phyloP scores from a whole-genome alignment of 1,140 invertebrate genomes.

The Cydia fagiglandana region DNA sequence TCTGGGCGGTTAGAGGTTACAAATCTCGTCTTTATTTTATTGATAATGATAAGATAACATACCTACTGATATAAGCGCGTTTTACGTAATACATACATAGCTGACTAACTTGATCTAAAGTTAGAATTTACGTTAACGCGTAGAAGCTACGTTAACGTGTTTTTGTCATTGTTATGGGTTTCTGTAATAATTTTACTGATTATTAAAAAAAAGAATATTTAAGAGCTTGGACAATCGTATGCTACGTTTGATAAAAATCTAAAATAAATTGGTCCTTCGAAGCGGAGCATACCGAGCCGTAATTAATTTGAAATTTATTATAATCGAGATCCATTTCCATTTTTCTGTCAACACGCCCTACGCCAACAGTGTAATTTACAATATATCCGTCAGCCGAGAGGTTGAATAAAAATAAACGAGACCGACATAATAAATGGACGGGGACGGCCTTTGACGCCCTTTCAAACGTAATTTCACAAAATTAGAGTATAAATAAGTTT shows the following conservation, averaged over 20 bases:
- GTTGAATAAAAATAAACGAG: conserved; percentile 22
- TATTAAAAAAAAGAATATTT: no score
- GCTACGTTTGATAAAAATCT: not conserved
- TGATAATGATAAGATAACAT: no score
- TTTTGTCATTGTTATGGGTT: no score
- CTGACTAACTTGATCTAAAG: no score
- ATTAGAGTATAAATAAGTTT: not conserved
- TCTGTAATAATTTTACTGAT: no score
- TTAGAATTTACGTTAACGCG: no score
- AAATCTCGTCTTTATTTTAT: no score
- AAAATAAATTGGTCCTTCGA: not conserved
- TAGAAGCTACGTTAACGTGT: no score
- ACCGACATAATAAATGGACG: conserved; percentile 12
- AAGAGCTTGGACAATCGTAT: no score
- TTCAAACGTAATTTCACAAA: not conserved
- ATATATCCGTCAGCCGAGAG: conserved; percentile 29
- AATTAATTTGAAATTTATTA: not conserved
- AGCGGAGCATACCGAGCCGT: not conserved
- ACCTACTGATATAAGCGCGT: no score
- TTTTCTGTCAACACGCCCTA: conserved; percentile 30
- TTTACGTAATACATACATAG: no score
- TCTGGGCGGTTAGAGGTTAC: no score
- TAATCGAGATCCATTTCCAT: not conserved
- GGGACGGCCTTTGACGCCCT: conserved; percentile 16
- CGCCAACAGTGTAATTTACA: conserved; percentile 32